Base-by-base conservation (phyloP, 2,888 invertebrate species). In the Amphipyra berbera region DNA sequence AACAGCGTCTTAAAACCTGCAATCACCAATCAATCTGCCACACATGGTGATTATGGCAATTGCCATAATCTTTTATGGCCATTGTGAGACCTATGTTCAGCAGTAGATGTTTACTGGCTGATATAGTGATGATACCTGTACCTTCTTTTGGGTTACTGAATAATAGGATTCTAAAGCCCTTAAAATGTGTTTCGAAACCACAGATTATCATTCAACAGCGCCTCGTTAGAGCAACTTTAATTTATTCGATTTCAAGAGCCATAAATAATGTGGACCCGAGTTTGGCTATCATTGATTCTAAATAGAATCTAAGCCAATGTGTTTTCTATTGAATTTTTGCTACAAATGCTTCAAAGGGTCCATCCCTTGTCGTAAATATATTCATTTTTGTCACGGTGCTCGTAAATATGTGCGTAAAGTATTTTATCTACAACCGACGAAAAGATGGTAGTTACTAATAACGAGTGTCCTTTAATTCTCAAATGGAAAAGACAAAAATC, bases 161-260 rank as follows among this genome's bases (percentile, higher is more conserved):
- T 61, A 56, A 72, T 47, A 56, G 30, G 33, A 14, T 61, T 6
- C 42, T 37, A 44, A 62, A 61, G 14, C 45, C 53, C 42, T 65
- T 62, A 44, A n/a, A 78, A 79, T 56, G 40, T 53, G 55, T 45
- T 58, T 57, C 21, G 37, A 55, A 72, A 47, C 59, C 55, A 47
- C 42, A 56, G 58, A 65, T 73, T 69, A 76, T 66, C 46, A 62
- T 64, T 60, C 55, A 49, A 50, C 55, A 62, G 48, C 57, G 46
- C 30, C 56, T 67, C 37, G 58, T 64, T 61, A 62, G 50, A 57
- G 44, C 46, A 33, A 63, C 68, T 56, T 45, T 44, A 65, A 76
- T 76, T 65, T 67, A 79, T 79, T 9, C 54, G 59, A 73, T 53
- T 47, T 53, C 57, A 47, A 70, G 21, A 46, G 52, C 48, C 41